These are phyloP conservation scores for Platyscapa corneri DNA, from an alignment of 1,140 invertebrate species.

Conservation along the genomic window DNA sequence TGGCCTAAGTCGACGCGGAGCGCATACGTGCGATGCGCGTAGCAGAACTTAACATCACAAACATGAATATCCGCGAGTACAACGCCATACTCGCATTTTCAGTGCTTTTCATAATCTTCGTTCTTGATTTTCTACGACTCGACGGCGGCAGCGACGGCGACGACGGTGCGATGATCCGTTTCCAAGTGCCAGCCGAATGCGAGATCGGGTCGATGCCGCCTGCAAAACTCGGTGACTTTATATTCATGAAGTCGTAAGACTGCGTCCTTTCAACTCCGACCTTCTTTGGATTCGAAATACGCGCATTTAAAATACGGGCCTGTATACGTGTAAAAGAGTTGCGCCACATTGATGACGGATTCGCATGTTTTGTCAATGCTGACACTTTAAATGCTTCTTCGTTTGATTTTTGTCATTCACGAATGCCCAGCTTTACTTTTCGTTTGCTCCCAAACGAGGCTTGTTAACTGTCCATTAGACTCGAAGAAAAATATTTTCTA, in stretches of 20 bases:
- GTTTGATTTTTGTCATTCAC: neutral
- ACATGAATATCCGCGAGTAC: neutral
- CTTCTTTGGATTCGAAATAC: neutral
- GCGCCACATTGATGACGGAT: neutral
- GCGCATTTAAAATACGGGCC: neutral
- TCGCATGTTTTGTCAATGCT: neutral
- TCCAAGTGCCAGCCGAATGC: neutral
- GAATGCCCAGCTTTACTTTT: neutral
- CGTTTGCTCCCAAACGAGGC: neutral
- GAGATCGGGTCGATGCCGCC: neutral
- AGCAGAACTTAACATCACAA: neutral
- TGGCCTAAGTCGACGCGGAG: neutral
- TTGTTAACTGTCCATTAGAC: neutral
- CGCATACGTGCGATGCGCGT: no score
- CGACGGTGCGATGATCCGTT: neutral
- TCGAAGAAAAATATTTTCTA: neutral
- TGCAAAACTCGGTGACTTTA: neutral
- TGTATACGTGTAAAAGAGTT: neutral
- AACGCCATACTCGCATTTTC: neutral
- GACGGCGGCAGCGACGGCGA: no score
- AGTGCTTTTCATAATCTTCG: neutral
- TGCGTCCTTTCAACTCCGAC: neutral
- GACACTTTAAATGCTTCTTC: neutral
- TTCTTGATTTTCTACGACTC: neutral
- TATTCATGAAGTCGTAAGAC: neutral